Base-by-base conservation (phyloP, 2,113 vertebrate genomes). In the Bungarus multicinctus region DNA sequence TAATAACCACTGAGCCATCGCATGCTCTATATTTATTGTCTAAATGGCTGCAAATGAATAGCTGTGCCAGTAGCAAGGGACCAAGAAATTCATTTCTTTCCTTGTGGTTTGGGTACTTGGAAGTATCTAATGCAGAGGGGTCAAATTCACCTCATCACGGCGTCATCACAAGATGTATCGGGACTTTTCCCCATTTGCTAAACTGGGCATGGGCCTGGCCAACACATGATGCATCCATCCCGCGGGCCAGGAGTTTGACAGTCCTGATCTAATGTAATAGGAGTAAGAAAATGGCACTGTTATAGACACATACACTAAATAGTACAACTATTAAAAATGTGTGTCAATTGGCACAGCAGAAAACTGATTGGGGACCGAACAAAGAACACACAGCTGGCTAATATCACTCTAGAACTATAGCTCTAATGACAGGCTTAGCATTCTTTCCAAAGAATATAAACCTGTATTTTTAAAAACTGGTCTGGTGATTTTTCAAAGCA, bases 121-220 rank as follows among this genome's bases (percentile, higher is more conserved):
- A 81, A 81, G 1, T 39, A 39, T 18, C 69, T 18, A 74, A 52
- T 52, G 50, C 50, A 52, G 50, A 12, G 50, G 50, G 2, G 50
- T 52, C 50, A 52, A 52, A 52, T 12, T 52, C 50, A 52, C 50
- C 2, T 52, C 50, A 12, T 52, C 2, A 52, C 2, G 0, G 10
- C 2, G 2, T 2, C 11, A 3, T 52, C 11, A 52, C 2, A 0
- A 12, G 50, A 52, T 11, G 0, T 52, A 52, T 11, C 11, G 5
- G 50, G 50, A 52, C 50, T 52, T 52, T 52, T 52, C 12, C 50
- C 11, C 50, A 10, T 52, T 52, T 12, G 50, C 50, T 12, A 52
- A 52, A 11, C 10, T 5, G 5, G 2, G 50, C 50, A 52, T 52
- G 53, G 53, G 53, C 3, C 14, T 53, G 53, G 3, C 14, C 14